Conservation (phyloP, 2,797 vertebrate species). For the Galaxias olidus region DNA sequence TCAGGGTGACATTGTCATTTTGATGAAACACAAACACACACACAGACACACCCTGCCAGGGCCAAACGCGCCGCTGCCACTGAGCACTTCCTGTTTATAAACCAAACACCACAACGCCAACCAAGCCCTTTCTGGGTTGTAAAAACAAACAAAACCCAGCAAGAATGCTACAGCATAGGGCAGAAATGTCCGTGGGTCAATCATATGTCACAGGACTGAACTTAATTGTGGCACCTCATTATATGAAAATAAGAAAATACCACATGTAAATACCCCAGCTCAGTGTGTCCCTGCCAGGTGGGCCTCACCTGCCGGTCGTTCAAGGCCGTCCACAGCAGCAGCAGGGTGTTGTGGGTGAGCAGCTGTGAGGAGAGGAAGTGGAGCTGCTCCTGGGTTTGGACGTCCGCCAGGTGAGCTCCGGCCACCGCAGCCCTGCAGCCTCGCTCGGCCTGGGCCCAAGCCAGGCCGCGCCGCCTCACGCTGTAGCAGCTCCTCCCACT, state of each 20-base stretch:
- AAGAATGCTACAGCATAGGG: too few relatives aligned
- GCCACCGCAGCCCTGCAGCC: conserved; percentile 60
- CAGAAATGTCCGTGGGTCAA: too few relatives aligned
- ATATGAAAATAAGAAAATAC: too few relatives aligned
- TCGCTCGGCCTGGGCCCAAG: conserved; percentile 74
- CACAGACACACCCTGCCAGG: conserved; percentile 31
- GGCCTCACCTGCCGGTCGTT: conserved; percentile 77
- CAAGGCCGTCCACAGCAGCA: conserved; percentile 85
- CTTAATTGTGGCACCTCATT: too few relatives aligned
- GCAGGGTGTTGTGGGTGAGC: conserved; percentile 65
- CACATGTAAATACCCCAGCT: too few relatives aligned
- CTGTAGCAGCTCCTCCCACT: conserved; percentile 79
- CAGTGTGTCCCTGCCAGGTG: neutral
- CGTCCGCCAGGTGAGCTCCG: conserved; percentile 77
- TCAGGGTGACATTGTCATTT: conserved; percentile 5
- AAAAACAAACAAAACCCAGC: too few relatives aligned
- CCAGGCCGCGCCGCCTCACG: conserved; percentile 62
- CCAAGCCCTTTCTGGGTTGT: too few relatives aligned
- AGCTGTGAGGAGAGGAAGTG: conserved; percentile 76
- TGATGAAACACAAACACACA: conserved; percentile 32
- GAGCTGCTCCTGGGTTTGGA: conserved; percentile 76
- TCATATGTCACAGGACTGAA: too few relatives aligned
- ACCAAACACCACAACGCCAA: conserved; percentile 11
- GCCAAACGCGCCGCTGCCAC: conserved; percentile 15
- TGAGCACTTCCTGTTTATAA: conserved; percentile 17